Evolutionary conservation across 2,888 invertebrate genomes (phyloP).

Genomic region (Harpalus rufipes): DNA sequence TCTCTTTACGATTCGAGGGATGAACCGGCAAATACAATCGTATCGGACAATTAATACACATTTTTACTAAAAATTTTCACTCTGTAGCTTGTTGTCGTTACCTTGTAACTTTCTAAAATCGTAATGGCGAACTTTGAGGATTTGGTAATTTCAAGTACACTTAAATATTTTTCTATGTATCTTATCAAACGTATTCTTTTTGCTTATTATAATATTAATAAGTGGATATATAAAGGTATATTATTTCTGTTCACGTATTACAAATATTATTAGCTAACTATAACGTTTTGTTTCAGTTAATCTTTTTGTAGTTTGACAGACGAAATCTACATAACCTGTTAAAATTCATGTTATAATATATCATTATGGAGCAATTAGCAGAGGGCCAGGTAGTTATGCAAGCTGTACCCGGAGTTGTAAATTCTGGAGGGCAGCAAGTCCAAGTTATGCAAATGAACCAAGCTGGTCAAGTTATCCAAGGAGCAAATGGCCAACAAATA

Average conservation of each 20-base stretch:
- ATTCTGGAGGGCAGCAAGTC: conserved; percentile 81
- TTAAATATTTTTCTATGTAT: conserved; percentile 46
- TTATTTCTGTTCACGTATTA: conserved; percentile 22
- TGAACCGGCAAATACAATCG: conserved; percentile 74
- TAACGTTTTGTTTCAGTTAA: conserved; percentile 46
- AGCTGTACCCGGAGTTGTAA: conserved; percentile 76
- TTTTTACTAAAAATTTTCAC: conserved; percentile 30
- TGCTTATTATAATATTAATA: conserved; percentile 28
- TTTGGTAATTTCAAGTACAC: conserved; percentile 44
- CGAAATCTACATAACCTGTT: conserved; percentile 51
- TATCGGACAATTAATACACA: conserved; percentile 60
- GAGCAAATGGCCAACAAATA: conserved; percentile 85
- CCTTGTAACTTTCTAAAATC: conserved; percentile 63
- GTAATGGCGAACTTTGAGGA: conserved; percentile 64
- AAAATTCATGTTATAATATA: conserved; percentile 38
- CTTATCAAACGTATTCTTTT: conserved; percentile 16
- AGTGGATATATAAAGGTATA: conserved; percentile 57
- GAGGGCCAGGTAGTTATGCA: conserved; percentile 84
- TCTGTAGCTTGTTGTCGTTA: conserved; percentile 3
- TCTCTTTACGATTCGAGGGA: conserved; percentile 74
- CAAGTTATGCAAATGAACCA: conserved; percentile 81
- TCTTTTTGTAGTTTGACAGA: conserved; percentile 51
- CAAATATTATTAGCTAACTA: background rate
- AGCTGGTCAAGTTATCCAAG: conserved; percentile 82
- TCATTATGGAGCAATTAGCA: conserved; percentile 81